Evolutionary conservation across 2,797 vertebrate genomes (phyloP).

Genomic region (Anolis apletophallus): DNA sequence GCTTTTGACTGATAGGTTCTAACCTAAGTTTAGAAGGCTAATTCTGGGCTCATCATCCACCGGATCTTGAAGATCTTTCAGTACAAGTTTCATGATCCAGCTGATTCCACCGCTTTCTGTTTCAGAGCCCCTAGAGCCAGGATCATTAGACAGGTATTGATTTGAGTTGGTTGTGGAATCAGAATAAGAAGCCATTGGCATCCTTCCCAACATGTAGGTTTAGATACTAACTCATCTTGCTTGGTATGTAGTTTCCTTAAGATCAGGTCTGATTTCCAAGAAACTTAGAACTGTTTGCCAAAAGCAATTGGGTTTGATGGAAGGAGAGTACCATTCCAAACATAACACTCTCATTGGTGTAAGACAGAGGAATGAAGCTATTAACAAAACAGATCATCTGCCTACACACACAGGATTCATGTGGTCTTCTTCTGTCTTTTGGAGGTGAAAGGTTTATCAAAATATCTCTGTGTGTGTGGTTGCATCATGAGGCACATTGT

Average conservation of each 20-base stretch:
- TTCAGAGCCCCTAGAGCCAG: background rate
- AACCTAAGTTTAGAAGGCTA: too few relatives aligned
- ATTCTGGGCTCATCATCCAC: background rate
- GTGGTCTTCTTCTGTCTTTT: background rate
- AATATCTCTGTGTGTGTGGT: background rate
- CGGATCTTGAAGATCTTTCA: background rate
- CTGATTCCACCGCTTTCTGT: background rate
- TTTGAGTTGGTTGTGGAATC: background rate
- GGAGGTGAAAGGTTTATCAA: background rate
- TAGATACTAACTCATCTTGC: background rate
- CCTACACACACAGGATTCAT: background rate
- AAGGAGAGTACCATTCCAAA: background rate
- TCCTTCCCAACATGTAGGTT: background rate
- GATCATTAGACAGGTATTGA: background rate
- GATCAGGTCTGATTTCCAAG: background rate
- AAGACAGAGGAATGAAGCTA: background rate
- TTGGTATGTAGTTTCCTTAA: too few relatives aligned
- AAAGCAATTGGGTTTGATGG: background rate
- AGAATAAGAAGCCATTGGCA: background rate
- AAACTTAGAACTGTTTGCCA: background rate
- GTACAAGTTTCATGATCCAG: background rate
- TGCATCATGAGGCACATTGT: background rate
- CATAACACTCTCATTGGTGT: background rate
- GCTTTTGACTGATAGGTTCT: background rate
- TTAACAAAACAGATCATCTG: background rate